Evolutionary conservation across 2,797 vertebrate species (phyloP).

Genomic region (Smutsia gigantea): DNA sequence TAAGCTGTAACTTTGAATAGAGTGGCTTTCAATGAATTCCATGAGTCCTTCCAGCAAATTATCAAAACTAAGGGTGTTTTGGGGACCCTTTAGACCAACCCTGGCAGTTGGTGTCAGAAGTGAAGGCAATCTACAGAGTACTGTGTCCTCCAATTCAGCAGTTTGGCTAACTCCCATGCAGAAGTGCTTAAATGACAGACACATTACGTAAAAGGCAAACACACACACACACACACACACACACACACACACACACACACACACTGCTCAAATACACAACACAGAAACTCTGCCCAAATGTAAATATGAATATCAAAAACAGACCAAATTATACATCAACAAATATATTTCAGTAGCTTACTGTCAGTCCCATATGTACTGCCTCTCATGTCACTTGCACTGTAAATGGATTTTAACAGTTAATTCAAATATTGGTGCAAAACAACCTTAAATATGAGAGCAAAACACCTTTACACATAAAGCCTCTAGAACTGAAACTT

Average conservation of each 20-base stretch:
- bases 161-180: not conserved
- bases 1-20: not conserved
- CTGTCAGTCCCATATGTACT: not conserved
- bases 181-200: not conserved
- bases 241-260: not conserved
- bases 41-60: not conserved
- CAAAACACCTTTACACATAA: not conserved
- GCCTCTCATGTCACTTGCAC: not conserved
- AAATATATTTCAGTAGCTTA: not conserved
- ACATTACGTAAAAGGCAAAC: not conserved
- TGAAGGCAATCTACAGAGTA: not conserved
- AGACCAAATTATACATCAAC: not conserved
- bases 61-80: not conserved
- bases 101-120: not conserved
- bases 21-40: not conserved
- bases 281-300: conserved; percentile 20
- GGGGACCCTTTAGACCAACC: not conserved
- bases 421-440: not conserved
- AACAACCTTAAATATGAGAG: not conserved
- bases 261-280: not conserved
- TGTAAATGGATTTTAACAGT: not conserved
- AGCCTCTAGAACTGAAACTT: not conserved
- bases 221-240: not conserved
- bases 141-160: not conserved
- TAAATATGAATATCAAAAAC: not conserved